Percentiles rank a stretch among this genome's conserved stretches.
These are phyloP conservation scores for Margaritifera margaritifera DNA, from an alignment of 2,888 invertebrate genomes.

Conservation along the genomic window DNA sequence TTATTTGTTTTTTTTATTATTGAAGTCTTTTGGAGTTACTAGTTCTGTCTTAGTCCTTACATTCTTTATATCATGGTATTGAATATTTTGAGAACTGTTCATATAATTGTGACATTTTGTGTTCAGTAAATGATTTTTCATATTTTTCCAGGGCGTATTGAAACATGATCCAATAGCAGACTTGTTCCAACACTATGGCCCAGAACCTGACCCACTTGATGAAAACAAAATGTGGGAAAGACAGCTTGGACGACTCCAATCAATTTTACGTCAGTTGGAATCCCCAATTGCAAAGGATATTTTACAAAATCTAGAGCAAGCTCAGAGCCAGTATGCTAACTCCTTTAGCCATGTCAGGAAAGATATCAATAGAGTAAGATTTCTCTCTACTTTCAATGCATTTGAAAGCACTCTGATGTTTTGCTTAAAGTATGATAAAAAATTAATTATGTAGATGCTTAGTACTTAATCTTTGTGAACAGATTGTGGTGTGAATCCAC, in stretches of 20 bases:
- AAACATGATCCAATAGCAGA: slow-evolving; percentile 67
- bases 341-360: slow-evolving; percentile 67
- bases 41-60: no score
- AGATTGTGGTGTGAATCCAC: no score
- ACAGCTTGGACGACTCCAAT: slow-evolving; percentile 65
- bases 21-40: no score
- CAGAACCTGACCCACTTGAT: slow-evolving; percentile 69
- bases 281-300: slow-evolving; percentile 70
- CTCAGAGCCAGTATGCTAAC: slow-evolving; percentile 69
- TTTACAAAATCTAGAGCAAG: slow-evolving; percentile 69
- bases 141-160: slow-evolving; percentile 59
- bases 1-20: no score
- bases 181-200: slow-evolving; percentile 60
- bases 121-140: background rate
- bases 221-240: slow-evolving; percentile 71
- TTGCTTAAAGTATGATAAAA: no score
- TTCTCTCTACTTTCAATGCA: background rate
- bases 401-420: no score
- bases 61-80: no score
- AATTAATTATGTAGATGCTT: no score
- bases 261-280: slow-evolving; percentile 68
- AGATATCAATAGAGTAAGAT: slow-evolving; percentile 66
- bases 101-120: background rate
- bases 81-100: no score
- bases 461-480: no score